Conservation (phyloP, 2,797 vertebrate species). For the Jordanella pulchra region DNA sequence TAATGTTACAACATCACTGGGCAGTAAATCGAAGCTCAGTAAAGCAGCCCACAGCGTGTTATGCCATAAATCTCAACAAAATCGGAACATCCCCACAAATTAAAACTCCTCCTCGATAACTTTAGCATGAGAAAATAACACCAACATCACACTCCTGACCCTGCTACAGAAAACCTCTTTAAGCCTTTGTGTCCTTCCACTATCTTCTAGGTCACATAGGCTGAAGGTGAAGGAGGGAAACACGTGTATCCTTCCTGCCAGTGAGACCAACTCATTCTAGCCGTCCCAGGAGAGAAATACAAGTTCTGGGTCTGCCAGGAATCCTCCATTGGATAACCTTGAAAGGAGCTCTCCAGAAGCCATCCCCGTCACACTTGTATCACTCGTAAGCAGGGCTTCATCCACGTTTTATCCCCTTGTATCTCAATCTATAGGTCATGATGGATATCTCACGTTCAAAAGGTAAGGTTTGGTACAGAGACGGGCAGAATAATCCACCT, state of each 20-base stretch:
- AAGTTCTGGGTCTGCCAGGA: neutral
- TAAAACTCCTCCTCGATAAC: slow-evolving; percentile 29
- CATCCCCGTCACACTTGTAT: too few species aligned
- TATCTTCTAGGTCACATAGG: neutral
- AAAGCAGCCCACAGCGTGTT: slow-evolving; percentile 41
- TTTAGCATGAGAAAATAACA: neutral
- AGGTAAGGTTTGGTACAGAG: neutral
- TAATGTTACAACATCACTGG: slow-evolving; percentile 62
- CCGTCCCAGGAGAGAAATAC: neutral
- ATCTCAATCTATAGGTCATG: neutral
- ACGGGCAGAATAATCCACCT: neutral
- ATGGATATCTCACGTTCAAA: neutral
- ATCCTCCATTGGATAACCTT: neutral
- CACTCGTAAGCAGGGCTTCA: too few species aligned
- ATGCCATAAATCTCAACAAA: slow-evolving; percentile 46
- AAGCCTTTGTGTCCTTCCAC: slow-evolving; percentile 10
- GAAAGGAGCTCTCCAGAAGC: neutral
- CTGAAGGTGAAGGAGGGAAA: neutral
- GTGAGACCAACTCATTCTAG: neutral
- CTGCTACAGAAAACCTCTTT: neutral
- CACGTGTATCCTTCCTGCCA: neutral
- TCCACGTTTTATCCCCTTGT: neutral
- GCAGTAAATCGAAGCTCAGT: slow-evolving; percentile 39
- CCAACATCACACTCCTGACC: neutral
- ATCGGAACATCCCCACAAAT: slow-evolving; percentile 20